phyloP scores from a whole-genome alignment of 2,113 vertebrate species.

The Gracilinanus agilis region DNA sequence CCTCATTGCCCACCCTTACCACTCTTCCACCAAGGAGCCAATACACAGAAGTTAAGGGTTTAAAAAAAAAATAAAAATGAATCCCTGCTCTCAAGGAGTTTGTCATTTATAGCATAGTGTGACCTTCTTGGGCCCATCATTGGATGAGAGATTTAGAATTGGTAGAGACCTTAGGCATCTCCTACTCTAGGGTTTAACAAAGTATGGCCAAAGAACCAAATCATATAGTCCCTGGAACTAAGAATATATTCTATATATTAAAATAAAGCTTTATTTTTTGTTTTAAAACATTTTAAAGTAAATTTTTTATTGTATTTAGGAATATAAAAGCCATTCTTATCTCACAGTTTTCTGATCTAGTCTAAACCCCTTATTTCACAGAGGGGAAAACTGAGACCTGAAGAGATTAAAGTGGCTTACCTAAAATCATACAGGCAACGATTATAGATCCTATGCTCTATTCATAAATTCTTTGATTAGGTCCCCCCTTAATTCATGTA shows the following conservation, averaged over 20 bases:
- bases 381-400: neutral
- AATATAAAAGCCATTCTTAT: neutral
- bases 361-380: neutral
- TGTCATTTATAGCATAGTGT: neutral
- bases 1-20: no score
- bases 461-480: neutral
- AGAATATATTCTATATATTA: neutral
- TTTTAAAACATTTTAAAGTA: neutral
- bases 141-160: neutral
- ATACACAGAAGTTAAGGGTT: no score
- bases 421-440: neutral
- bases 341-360: neutral
- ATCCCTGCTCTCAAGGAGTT: neutral
- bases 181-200: neutral
- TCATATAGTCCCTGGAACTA: neutral
- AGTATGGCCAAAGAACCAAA: neutral
- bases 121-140: neutral
- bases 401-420: neutral
- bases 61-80: neutral
- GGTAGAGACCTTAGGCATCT: neutral
- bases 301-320: neutral
- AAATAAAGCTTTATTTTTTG: neutral
- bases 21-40: no score
- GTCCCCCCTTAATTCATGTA: neutral
- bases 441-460: neutral